Evolutionary conservation across 1,140 invertebrate species (phyloP).

Genomic region (Drosophila willistoni): DNA sequence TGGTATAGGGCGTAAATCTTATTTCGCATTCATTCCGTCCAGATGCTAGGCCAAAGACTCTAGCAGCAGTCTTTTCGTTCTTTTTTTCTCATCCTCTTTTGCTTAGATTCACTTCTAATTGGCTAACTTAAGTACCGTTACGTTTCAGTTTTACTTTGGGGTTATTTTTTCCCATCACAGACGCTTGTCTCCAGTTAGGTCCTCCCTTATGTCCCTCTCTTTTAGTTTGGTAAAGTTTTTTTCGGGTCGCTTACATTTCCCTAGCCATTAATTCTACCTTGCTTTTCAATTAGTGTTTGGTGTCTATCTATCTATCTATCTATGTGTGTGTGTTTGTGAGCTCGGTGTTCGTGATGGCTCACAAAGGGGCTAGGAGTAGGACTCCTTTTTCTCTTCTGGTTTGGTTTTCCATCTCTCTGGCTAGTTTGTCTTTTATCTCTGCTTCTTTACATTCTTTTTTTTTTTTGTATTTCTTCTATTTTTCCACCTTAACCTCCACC

Average conservation of each 20-base stretch:
- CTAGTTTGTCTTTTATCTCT: slow-evolving; percentile 9
- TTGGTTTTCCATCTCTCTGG: slow-evolving; percentile 4
- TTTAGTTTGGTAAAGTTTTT: slow-evolving; percentile 35
- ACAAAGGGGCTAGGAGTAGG: slow-evolving; percentile 15
- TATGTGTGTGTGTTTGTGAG: slow-evolving; percentile 11
- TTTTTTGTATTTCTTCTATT: neutral
- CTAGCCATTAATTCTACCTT: slow-evolving; percentile 77
- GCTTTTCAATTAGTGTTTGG: slow-evolving; percentile 74
- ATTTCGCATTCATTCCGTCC: slow-evolving; percentile 1
- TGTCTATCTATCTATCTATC: slow-evolving; percentile 7
- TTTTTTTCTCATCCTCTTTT: slow-evolving; percentile 20
- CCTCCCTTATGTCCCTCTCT: neutral
- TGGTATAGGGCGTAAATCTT: neutral
- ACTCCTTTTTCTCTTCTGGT: slow-evolving; percentile 15
- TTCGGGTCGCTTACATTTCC: slow-evolving; percentile 64
- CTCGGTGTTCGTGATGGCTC: slow-evolving; percentile 6
- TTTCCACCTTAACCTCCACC: slow-evolving; percentile 16
- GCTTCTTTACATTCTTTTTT: neutral
- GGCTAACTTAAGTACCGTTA: slow-evolving; percentile 79
- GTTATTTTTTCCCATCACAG: slow-evolving; percentile 34
- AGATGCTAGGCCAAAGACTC: neutral
- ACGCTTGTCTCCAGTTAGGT: slow-evolving; percentile 5
- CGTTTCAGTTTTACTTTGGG: slow-evolving; percentile 64
- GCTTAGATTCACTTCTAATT: slow-evolving; percentile 67
- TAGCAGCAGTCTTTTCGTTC: neutral